Evolutionary conservation across 2,113 vertebrate genomes (phyloP).

Genomic region (Paramormyrops kingsleyae): DNA sequence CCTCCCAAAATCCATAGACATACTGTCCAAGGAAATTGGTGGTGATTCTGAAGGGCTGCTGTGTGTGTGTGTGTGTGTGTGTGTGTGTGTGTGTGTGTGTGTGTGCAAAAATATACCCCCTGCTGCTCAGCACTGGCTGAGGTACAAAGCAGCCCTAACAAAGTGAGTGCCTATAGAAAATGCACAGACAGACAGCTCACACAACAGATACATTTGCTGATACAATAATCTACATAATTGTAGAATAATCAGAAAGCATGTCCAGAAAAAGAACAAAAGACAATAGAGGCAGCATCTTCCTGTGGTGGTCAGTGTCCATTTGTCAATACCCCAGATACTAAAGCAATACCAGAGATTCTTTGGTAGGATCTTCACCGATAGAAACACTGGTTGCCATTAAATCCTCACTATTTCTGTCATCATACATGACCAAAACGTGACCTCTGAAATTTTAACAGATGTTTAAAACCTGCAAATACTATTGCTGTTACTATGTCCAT

Average conservation of each 20-base stretch:
- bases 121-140: not conserved
- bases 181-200: not conserved
- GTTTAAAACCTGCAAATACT: not conserved
- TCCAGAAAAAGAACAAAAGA: not conserved
- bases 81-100: not conserved
- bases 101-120: not conserved
- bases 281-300: not conserved
- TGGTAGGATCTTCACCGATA: not conserved
- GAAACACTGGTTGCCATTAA: not conserved
- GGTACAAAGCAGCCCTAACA: not conserved
- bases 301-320: not conserved
- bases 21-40: not conserved
- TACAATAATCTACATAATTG: too few species aligned
- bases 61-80: not conserved
- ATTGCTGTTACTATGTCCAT: not conserved
- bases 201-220: not conserved
- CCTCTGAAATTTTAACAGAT: not conserved
- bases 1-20: not conserved
- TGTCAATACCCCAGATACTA: not conserved
- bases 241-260: not conserved
- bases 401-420: not conserved
- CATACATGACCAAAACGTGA: not conserved
- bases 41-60: not conserved
- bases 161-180: not conserved
- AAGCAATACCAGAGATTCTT: not conserved